Percentiles rank a stretch among this genome's conserved stretches.
These are phyloP conservation scores for Eristalinus sepulchralis DNA, from an alignment of 2,888 invertebrate species.

Conservation along the genomic window DNA sequence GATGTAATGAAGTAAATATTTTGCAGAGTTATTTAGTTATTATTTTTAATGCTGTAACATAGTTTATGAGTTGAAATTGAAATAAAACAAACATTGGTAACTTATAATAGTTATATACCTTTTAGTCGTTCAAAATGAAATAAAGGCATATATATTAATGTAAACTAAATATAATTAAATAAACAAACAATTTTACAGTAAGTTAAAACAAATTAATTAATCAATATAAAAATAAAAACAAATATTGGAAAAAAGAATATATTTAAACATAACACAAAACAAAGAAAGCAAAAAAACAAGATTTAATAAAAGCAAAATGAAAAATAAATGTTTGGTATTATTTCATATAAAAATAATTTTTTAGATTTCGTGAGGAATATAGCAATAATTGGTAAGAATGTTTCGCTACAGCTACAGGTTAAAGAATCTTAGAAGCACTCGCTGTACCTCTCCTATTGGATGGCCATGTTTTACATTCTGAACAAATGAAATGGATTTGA, in stretches of 20 bases:
- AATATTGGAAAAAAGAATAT: slow-evolving; percentile 75
- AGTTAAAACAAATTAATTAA: slow-evolving; percentile 65
- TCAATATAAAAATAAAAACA: slow-evolving; percentile 31
- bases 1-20: slow-evolving; percentile 1
- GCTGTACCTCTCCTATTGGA: too few relatives aligned
- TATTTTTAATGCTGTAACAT: slow-evolving; percentile 38
- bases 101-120: slow-evolving; percentile 41
- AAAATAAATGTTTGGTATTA: slow-evolving; percentile 25
- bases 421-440: too few relatives aligned
- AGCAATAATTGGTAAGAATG: too few relatives aligned
- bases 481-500: too few relatives aligned
- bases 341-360: background rate
- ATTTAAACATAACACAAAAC: slow-evolving; percentile 56
- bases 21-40: slow-evolving; percentile 11
- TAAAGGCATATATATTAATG: slow-evolving; percentile 36
- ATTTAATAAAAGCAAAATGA: slow-evolving; percentile 67
- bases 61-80: slow-evolving; percentile 27
- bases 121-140: slow-evolving; percentile 45
- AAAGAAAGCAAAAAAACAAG: slow-evolving; percentile 22
- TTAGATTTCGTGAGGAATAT: too few relatives aligned
- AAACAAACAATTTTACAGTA: slow-evolving; percentile 32
- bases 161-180: slow-evolving; percentile 33
- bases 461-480: too few relatives aligned
- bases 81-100: slow-evolving; percentile 8
- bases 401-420: too few relatives aligned